Evolutionary conservation across 2,888 invertebrate species (phyloP).

Genomic region (Diarsia mendica): DNA sequence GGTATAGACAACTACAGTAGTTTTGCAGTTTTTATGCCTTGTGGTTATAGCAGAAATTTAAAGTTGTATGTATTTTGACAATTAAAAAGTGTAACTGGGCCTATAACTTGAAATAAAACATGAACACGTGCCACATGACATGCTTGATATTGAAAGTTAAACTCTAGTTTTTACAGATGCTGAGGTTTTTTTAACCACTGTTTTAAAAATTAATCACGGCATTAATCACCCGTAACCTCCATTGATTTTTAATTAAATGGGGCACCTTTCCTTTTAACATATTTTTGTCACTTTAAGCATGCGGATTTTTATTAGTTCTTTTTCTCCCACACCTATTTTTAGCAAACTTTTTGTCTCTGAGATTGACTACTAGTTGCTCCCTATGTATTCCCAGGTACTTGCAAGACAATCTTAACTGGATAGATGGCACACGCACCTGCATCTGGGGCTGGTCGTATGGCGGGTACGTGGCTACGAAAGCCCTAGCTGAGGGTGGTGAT

Average conservation of each 20-base stretch:
- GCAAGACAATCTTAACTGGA: conserved; percentile 92
- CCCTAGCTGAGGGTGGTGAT: conserved; percentile 94
- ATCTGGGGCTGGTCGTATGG: conserved; percentile 99
- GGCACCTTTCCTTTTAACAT: background rate
- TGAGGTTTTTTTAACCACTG: background rate
- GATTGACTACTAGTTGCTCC: too few species aligned
- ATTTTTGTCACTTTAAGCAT: too few species aligned
- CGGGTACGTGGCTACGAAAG: conserved; percentile 97
- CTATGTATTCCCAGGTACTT: conserved; percentile 86
- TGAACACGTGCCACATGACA: too few species aligned
- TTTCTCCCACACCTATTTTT: too few species aligned
- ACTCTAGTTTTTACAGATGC: background rate
- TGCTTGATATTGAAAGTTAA: background rate
- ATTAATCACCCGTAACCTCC: background rate
- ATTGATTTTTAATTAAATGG: background rate
- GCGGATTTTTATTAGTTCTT: background rate
- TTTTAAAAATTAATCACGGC: background rate
- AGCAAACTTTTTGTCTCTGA: too few species aligned
- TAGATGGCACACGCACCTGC: conserved; percentile 95
- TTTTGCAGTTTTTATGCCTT: too few species aligned
- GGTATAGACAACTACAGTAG: too few species aligned
- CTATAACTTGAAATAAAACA: too few species aligned
- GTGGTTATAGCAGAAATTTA: too few species aligned
- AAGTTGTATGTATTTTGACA: too few species aligned
- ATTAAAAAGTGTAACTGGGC: too few species aligned